These are phyloP conservation scores for Imbricaverruca yamaguchii DNA, from an alignment of 2,888 invertebrate species.

Conservation along the genomic window DNA sequence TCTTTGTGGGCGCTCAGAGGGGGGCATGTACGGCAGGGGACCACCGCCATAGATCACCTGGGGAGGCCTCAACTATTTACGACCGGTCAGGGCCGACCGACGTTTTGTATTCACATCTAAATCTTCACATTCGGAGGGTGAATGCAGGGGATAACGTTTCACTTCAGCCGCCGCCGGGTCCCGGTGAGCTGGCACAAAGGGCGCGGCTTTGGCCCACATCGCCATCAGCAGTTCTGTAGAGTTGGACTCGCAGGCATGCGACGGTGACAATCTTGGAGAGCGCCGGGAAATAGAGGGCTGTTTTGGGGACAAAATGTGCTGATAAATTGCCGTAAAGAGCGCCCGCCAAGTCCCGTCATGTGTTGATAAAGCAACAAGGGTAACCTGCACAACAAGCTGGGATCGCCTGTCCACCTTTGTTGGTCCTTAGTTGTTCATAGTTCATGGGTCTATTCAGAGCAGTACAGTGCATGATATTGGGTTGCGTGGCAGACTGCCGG, in stretches of 20 bases:
- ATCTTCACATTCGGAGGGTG: not conserved
- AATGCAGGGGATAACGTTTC: conserved; percentile 10
- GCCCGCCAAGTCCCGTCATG: no score
- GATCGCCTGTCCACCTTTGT: no score
- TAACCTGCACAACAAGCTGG: no score
- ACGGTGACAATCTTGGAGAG: not conserved
- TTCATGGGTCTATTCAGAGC: no score
- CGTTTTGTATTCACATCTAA: not conserved
- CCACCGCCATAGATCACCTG: conserved; percentile 1
- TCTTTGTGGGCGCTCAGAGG: not conserved
- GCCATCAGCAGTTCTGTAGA: not conserved
- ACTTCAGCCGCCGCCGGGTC: not conserved
- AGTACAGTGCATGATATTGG: no score
- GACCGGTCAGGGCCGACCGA: not conserved
- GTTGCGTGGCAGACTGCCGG: no score
- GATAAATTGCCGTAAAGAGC: no score
- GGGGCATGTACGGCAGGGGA: conserved; percentile 1
- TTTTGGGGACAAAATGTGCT: not conserved
- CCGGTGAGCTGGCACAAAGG: not conserved
- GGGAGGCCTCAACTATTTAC: not conserved
- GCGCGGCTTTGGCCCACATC: not conserved
- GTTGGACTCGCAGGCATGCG: not conserved
- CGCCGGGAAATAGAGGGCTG: not conserved
- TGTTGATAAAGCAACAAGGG: no score
- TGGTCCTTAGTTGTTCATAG: no score